Base-by-base conservation (phyloP, 2,113 vertebrate species). In the Excalfactoria chinensis region DNA sequence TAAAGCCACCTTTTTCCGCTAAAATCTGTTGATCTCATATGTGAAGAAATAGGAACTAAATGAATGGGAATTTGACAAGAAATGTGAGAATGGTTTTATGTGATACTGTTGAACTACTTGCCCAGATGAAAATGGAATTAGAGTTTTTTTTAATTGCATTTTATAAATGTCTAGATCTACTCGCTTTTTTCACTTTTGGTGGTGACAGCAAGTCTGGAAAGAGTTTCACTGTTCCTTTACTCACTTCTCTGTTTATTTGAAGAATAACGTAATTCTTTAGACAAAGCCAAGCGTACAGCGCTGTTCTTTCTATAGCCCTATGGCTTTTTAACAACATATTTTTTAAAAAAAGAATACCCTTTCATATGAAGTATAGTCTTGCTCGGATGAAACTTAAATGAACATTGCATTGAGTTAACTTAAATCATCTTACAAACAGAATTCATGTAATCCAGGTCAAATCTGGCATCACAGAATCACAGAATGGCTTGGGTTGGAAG, bases 141-240 rank as follows among this genome's bases (percentile, higher is more conserved):
- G 40, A 74, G 40, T 69, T 51, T 63, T 63, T 93, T 92, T 90
- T 90, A 84, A 81, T 83, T 63, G 18, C 15, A 32, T 69, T 69
- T 49, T 67, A 59, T 55, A 79, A 74, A 75, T 84, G 46, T 67
- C 37, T 49, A 35, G 35, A 55, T 43, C 6, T 8, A 55, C 82
- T 86, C 76, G 8, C 2, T 68, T 88, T 84, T 78, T 89, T 92
- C 11, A 21, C 37, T 62, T 86, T 6, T 46, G 55, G 49, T 84
- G 81, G 59, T 89, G 67, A 90, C 49, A 67, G 46, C 84, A 84
- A 80, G 41, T 89, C 86, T 94, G 90, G 92, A 93, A 90, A 93
- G 40, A 35, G 30, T 92, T 95, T 89, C 22, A 51, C 55, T 20
- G 23, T 84, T 88, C 41, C 55, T 94, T 75, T 80, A 67, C 28